Base-by-base conservation (phyloP, 2,113 vertebrate species). In the Epinephelus cyanopodus region DNA sequence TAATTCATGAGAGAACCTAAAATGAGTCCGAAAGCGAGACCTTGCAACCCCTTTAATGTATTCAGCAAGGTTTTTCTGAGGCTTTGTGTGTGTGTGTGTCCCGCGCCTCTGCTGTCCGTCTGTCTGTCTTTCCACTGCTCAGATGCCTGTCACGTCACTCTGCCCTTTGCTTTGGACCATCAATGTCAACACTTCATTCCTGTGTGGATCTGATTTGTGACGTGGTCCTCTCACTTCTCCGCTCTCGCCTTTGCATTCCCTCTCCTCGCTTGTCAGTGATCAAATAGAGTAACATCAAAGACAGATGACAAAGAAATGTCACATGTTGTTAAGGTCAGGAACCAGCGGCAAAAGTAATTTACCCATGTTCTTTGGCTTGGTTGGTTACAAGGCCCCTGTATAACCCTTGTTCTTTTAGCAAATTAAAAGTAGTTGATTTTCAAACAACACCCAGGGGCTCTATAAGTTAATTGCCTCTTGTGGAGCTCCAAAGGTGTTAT, bases 121-220 rank as follows among this genome's bases (percentile, higher is more conserved):
- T 66, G 42, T 85, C 79, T 70, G 74, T 74, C 63, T 89, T 77
- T 64, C 54, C 74, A 64, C 67, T 69, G 70, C 90, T 93, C 66
- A 61, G 77, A 95, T 95, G 92, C 94, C 52, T 37, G 92, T 95
- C 94, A 95, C 95, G 92, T 94, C 92, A 82, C 78, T 86, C 86
- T 95, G 95, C 95, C 94, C 94, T 95, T 95, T 95, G 92, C 93
- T 95, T 93, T 93, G 79, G 89, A 91, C 82, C 86, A 88, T 93
- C 93, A 91, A 83, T 92, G 94, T 95, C 93, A 95, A 95, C 93
- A 95, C 78, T 48, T 67, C 91, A 89, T 92, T 93, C 94, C 94
- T 95, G 86, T 89, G 92, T 93, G 94, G 92, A 85, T 91, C 87
- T 80, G 88, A 83, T 85, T 77, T 81, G 83, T 93, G 94, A 93